These are phyloP conservation scores for Drosophila neocordata DNA, from an alignment of 1,140 invertebrate species.

Conservation along the genomic window DNA sequence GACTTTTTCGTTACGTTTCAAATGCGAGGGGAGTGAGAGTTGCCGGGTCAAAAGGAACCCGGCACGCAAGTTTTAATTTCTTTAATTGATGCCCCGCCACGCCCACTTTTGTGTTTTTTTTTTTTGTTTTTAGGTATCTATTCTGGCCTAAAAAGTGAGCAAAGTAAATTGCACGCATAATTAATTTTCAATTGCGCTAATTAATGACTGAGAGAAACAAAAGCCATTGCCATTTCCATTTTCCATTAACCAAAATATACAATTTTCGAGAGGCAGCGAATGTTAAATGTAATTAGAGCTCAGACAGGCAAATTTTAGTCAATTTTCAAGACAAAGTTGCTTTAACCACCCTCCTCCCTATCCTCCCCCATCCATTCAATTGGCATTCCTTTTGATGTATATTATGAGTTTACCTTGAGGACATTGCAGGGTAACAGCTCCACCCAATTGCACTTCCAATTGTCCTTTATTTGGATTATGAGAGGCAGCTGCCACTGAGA, in stretches of 20 bases:
- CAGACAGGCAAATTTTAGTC: conserved; percentile 44
- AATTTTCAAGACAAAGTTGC: not conserved
- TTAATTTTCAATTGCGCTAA: conserved; percentile 80
- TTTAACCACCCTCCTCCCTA: not conserved
- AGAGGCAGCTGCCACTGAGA: conserved; percentile 80
- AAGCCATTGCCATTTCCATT: conserved; percentile 18
- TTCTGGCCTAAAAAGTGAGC: conserved; percentile 55
- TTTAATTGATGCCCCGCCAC: conserved; percentile 69
- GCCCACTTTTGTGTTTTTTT: conserved; percentile 19
- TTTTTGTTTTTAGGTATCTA: too few species aligned
- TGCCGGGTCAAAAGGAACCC: not conserved
- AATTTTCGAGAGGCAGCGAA: conserved; percentile 15
- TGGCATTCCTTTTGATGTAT: conserved; percentile 43
- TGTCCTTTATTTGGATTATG: conserved; percentile 85
- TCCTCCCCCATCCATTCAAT: too few species aligned
- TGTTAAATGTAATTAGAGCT: conserved; percentile 62
- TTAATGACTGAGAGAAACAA: conserved; percentile 53
- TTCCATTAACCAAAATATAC: conserved; percentile 35
- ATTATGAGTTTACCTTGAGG: conserved; percentile 87
- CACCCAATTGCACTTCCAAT: conserved; percentile 91
- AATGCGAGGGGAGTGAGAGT: not conserved
- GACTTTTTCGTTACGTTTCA: conserved; percentile 32
- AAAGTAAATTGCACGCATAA: conserved; percentile 79
- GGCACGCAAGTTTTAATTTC: conserved; percentile 78
- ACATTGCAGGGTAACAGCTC: conserved; percentile 92